These are phyloP conservation scores for Spodoptera exigua DNA, from an alignment of 2,888 invertebrate species.

Conservation along the genomic window DNA sequence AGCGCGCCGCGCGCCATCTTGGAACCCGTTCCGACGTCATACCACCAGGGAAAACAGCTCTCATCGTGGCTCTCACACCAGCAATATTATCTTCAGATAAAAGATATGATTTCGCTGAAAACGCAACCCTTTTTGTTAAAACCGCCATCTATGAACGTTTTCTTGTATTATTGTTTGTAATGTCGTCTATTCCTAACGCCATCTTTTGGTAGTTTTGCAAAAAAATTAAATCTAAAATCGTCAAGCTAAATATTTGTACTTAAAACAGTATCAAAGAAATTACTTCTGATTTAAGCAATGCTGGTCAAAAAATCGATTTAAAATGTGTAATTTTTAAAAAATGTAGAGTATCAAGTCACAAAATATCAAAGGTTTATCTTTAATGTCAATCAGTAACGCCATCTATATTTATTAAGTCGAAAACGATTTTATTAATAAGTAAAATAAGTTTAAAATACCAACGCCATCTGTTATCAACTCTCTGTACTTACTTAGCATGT, in stretches of 20 bases:
- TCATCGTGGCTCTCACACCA: conserved; percentile 81
- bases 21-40: conserved; percentile 93
- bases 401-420: conserved; percentile 37
- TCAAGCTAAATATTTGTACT: too few relatives aligned
- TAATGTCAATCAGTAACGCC: conserved; percentile 28
- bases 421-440: conserved; percentile 27
- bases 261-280: too few relatives aligned
- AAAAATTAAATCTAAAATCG: neutral
- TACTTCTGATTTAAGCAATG: neutral
- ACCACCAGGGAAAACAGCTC: conserved; percentile 88
- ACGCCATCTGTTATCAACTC: conserved; percentile 53
- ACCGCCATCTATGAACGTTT: conserved; percentile 37
- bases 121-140: neutral
- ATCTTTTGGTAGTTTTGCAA: conserved; percentile 4
- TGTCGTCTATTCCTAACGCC: neutral
- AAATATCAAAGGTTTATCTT: conserved; percentile 13
- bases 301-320: conserved; percentile 17
- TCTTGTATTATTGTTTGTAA: too few relatives aligned
- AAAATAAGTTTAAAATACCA: conserved; percentile 28
- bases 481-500: conserved; percentile 26
- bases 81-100: conserved; percentile 90
- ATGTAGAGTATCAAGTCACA: conserved; percentile 13
- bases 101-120: neutral
- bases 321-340: conserved; percentile 3
- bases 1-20: conserved; percentile 88